Percentiles rank a stretch among this genome's conserved stretches.
Evolutionary conservation across 1,140 invertebrate species (phyloP).

Genomic region (Drosophila mojavensis): DNA sequence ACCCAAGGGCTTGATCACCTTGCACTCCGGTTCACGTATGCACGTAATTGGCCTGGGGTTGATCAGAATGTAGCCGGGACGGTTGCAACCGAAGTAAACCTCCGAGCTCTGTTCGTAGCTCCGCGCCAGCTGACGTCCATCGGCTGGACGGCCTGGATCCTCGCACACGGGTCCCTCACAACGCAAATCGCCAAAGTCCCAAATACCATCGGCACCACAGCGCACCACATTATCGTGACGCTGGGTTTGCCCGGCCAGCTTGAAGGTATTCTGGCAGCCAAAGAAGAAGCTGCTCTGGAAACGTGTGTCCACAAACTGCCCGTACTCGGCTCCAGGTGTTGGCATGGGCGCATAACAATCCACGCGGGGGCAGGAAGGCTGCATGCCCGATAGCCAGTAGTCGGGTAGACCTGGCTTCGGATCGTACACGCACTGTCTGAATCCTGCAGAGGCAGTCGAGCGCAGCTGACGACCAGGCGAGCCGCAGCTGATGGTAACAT

Average conservation of each 20-base stretch:
- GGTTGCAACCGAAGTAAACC: constrained; percentile 94
- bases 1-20: constrained; percentile 95
- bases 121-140: constrained; percentile 93
- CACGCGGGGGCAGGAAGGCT: constrained; percentile 93
- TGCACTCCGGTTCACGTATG: constrained; percentile 96
- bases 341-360: constrained; percentile 94
- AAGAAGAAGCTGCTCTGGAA: constrained; percentile 97
- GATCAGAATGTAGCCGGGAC: constrained; percentile 96
- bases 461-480: constrained; percentile 90
- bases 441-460: constrained; percentile 91
- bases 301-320: constrained; percentile 93
- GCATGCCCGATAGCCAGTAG: constrained; percentile 95
- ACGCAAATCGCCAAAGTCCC: constrained; percentile 98
- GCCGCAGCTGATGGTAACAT: constrained; percentile 93
- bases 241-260: constrained; percentile 95
- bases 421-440: constrained; percentile 98
- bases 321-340: constrained; percentile 96
- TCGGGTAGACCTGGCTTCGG: constrained; percentile 94
- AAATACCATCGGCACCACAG: constrained; percentile 95
- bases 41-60: constrained; percentile 96
- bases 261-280: constrained; percentile 98
- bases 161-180: constrained; percentile 98
- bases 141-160: constrained; percentile 96
- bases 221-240: constrained; percentile 95
- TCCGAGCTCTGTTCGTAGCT: constrained; percentile 97